Conservation (phyloP, 2,113 vertebrate genomes). For the Sinocyclocheilus maitianheensis region DNA sequence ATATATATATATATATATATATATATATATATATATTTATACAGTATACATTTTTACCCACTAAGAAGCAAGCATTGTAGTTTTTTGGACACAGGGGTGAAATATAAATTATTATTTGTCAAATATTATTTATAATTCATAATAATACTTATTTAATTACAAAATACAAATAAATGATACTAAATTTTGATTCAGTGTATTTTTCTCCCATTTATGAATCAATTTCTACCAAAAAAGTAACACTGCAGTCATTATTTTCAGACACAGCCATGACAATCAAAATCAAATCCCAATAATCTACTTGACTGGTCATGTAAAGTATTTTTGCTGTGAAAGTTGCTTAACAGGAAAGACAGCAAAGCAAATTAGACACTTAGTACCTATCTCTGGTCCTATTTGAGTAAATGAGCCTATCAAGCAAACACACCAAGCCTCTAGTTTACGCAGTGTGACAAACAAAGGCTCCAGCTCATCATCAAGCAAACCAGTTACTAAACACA, state of each 20-base stretch:
- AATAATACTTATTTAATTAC: neutral
- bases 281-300: neutral
- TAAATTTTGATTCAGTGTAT: neutral
- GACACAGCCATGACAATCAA: neutral
- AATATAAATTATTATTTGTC: neutral
- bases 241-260: neutral
- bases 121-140: neutral
- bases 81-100: neutral
- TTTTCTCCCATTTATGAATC: no score
- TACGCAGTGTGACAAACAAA: neutral
- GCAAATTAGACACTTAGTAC: neutral
- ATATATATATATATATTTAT: neutral
- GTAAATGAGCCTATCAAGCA: neutral
- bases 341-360: neutral
- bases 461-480: neutral
- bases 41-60: no score
- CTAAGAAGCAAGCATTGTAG: no score
- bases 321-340: neutral
- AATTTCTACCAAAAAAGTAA: neutral
- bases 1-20: neutral
- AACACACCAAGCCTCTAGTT: neutral
- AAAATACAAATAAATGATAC: neutral
- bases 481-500: constrained; percentile 8
- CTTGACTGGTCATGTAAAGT: neutral
- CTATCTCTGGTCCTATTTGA: neutral